Evolutionary conservation across 2,113 vertebrate genomes (phyloP).

Genomic region (Pongo abelii): DNA sequence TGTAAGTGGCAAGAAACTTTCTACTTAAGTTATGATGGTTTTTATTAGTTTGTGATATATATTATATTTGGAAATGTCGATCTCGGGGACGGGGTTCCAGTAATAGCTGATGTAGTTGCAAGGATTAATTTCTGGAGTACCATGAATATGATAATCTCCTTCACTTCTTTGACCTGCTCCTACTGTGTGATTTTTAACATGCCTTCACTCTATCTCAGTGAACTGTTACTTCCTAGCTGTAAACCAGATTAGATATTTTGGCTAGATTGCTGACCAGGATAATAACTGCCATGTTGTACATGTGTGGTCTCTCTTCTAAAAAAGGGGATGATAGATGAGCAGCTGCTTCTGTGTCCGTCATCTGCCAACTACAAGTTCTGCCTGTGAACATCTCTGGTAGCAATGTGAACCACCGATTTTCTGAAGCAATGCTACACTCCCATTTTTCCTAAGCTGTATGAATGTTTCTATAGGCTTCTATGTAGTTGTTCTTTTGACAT

Average conservation of each 20-base stretch:
- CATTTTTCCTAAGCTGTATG: background rate
- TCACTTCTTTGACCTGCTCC: background rate
- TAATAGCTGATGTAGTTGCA: background rate
- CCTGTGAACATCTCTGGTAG: background rate
- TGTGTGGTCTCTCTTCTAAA: background rate
- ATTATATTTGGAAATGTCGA: background rate
- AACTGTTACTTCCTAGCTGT: background rate
- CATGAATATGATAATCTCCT: background rate
- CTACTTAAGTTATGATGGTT: background rate
- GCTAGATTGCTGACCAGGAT: background rate
- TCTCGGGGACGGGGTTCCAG: background rate
- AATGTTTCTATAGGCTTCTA: background rate
- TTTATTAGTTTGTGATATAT: background rate
- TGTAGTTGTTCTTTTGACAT: constrained; percentile 19
- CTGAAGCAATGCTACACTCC: background rate
- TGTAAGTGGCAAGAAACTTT: background rate
- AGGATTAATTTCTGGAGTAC: constrained; percentile 18
- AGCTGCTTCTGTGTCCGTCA: background rate
- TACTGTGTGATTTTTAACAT: background rate
- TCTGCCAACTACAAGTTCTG: background rate
- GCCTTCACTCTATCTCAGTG: background rate
- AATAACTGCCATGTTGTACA: background rate
- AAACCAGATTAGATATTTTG: background rate
- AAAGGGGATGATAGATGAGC: background rate
- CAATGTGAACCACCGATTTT: background rate